phyloP scores from a whole-genome alignment of 2,797 vertebrate species.

The Triplophysa bombifrons region DNA sequence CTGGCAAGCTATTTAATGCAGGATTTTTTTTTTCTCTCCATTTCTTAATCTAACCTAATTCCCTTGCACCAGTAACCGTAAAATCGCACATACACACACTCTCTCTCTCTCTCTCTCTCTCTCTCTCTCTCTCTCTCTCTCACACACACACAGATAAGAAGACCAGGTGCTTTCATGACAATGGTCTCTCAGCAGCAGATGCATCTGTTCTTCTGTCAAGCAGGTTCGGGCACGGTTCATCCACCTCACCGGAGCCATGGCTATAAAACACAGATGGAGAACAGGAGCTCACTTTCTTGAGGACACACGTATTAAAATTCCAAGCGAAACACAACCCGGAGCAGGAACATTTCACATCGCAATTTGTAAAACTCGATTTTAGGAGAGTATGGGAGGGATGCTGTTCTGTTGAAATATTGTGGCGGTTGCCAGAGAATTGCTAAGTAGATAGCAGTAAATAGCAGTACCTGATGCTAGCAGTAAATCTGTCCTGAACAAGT shows the following conservation, averaged over 20 bases:
- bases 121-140: not conserved
- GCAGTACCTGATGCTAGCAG: too few relatives aligned
- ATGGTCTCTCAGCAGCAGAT: slow-evolving; percentile 66
- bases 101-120: not conserved
- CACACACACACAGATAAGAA: slow-evolving; percentile 47
- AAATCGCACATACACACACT: not conserved
- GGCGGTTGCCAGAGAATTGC: not conserved
- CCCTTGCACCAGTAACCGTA: slow-evolving; percentile 57
- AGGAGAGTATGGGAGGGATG: not conserved
- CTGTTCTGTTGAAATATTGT: not conserved
- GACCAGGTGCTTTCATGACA: slow-evolving; percentile 60
- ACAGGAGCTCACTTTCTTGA: slow-evolving; percentile 25
- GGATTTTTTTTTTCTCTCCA: slow-evolving; percentile 44
- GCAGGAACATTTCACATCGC: not conserved
- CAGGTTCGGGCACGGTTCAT: slow-evolving; percentile 39
- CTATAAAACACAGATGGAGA: slow-evolving; percentile 63
- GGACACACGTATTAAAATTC: slow-evolving; percentile 7
- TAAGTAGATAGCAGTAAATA: too few relatives aligned
- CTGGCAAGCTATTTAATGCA: slow-evolving; percentile 52
- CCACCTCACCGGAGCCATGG: slow-evolving; percentile 76
- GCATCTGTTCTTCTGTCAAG: slow-evolving; percentile 43
- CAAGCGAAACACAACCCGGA: not conserved
- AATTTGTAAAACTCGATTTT: not conserved
- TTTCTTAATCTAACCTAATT: slow-evolving; percentile 60
- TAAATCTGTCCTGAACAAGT: too few relatives aligned